Evolutionary conservation across 2,797 vertebrate species (phyloP), one percentile per base, ranked within the genome.

Genomic region (Pelochelys cantorii): DNA sequence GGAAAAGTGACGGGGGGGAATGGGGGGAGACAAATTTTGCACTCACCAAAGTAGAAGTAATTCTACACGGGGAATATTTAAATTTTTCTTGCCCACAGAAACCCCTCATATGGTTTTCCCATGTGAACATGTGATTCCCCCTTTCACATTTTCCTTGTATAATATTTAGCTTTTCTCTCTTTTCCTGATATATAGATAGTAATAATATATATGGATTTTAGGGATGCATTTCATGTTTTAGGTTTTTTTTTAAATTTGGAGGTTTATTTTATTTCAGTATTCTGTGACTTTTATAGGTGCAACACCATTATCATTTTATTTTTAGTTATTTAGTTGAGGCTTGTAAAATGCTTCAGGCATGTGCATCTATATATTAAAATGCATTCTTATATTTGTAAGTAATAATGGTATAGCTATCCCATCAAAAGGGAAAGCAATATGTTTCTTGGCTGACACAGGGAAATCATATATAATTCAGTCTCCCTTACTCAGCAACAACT

Each of bases 401-500:
- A 87, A 52, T 31, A 54, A 81, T 89, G 68, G 83, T 71, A 62
- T 4, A 91, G 37, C n/a, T 90, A 54, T 54, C 74, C 17, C 88
- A 94, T 56, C 86, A 79, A 92, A 90, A 92, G 94, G 92, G 52
- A 95, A 84, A 95, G 91, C 92, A 87, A 37, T 91, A 86, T 92
- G 85, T 81, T 96, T 97, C 95, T 94, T 96, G 93, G 97, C 96
- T 94, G 90, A 97, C 93, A 97, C 85, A 95, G 95, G 96, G 95
- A 97, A 96, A 97, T 97, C 96, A 96, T 81, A 96, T 92, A 96
- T 96, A 95, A 97, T 96, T 97, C 94, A 95, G 95, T 97, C 96
- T 97, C 95, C 95, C 94, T 97, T 94, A 97, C 92, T 97, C 96
- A 97, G 96, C 97, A 97, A 96, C 95, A 96, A 97, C 96, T 96